phyloP scores from a whole-genome alignment of 2,888 invertebrate genomes.

The Deladenus siricidicola region DNA sequence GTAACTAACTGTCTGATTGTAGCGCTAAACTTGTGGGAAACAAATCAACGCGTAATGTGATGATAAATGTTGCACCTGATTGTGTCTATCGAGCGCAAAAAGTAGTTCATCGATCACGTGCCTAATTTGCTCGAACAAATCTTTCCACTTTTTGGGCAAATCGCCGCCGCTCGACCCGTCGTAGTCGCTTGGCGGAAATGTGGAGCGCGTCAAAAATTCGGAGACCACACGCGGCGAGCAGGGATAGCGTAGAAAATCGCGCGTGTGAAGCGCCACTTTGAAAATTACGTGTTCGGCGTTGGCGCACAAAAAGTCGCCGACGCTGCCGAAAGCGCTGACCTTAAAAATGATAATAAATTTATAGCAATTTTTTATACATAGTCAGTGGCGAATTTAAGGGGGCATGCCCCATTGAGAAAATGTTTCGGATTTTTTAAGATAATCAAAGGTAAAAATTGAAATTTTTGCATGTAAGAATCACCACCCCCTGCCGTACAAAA shows the following conservation, averaged over 20 bases:
- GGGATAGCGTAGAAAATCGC: constrained; percentile 13
- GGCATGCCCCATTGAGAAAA: too few species aligned
- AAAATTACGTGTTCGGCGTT: constrained; percentile 12
- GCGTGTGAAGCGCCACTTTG: constrained; percentile 17
- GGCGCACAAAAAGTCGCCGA: constrained; percentile 6
- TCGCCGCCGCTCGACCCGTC: not conserved
- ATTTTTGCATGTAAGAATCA: too few species aligned
- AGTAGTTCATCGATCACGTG: constrained; percentile 30
- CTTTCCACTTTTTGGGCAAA: not conserved
- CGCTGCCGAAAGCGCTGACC: too few species aligned
- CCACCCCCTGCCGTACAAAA: too few species aligned
- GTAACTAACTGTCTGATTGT: too few species aligned
- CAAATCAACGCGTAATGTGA: too few species aligned
- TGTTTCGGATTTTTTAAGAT: too few species aligned
- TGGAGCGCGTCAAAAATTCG: constrained; percentile 20
- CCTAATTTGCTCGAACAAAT: constrained; percentile 21
- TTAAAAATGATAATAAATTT: too few species aligned
- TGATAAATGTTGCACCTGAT: constrained; percentile 15
- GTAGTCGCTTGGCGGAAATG: not conserved
- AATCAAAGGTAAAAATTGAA: too few species aligned
- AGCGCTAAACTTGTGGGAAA: too few species aligned
- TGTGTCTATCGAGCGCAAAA: constrained; percentile 23
- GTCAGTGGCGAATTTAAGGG: too few species aligned
- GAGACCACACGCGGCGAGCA: constrained; percentile 28
- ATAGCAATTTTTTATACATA: too few species aligned